These are phyloP conservation scores for Drosophila vallismaia DNA, from an alignment of 2,888 invertebrate genomes.

Conservation along the genomic window DNA sequence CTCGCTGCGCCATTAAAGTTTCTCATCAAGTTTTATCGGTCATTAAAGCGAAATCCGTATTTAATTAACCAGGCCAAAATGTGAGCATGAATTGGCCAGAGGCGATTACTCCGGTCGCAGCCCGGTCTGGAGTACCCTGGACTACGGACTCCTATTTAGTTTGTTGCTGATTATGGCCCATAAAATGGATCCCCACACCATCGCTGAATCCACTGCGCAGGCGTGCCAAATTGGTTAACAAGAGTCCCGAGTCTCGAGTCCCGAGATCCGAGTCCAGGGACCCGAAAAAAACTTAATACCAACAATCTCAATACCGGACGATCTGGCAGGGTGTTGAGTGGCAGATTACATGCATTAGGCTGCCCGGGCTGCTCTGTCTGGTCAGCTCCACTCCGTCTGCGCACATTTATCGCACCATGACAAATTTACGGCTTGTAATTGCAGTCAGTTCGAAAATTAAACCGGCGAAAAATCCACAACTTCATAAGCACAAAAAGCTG, in stretches of 20 bases:
- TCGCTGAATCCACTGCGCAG: slow-evolving; percentile 25
- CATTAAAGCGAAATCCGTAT: slow-evolving; percentile 82
- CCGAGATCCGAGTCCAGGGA: slow-evolving; percentile 14
- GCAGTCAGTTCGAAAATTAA: slow-evolving; percentile 72
- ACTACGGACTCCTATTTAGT: slow-evolving; percentile 41
- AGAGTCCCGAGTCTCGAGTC: slow-evolving; percentile 26
- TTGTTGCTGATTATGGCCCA: slow-evolving; percentile 53
- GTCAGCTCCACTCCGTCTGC: slow-evolving; percentile 15
- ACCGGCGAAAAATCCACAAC: slow-evolving; percentile 73
- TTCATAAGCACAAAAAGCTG: slow-evolving; percentile 65
- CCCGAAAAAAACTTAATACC: not conserved
- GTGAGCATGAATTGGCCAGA: slow-evolving; percentile 83
- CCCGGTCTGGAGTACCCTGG: not conserved
- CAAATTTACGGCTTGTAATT: slow-evolving; percentile 82
- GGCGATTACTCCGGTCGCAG: slow-evolving; percentile 19
- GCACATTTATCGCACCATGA: slow-evolving; percentile 80
- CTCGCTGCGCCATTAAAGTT: slow-evolving; percentile 65
- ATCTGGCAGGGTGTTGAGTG: slow-evolving; percentile 78
- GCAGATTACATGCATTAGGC: slow-evolving; percentile 81
- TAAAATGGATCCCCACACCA: slow-evolving; percentile 22
- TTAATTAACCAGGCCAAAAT: slow-evolving; percentile 82
- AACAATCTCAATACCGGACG: slow-evolving; percentile 26
- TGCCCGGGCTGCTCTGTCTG: slow-evolving; percentile 54
- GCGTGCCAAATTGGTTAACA: slow-evolving; percentile 72
- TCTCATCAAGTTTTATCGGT: slow-evolving; percentile 83